Conservation (phyloP, 2,888 invertebrate genomes). For the Hyles lineata region DNA sequence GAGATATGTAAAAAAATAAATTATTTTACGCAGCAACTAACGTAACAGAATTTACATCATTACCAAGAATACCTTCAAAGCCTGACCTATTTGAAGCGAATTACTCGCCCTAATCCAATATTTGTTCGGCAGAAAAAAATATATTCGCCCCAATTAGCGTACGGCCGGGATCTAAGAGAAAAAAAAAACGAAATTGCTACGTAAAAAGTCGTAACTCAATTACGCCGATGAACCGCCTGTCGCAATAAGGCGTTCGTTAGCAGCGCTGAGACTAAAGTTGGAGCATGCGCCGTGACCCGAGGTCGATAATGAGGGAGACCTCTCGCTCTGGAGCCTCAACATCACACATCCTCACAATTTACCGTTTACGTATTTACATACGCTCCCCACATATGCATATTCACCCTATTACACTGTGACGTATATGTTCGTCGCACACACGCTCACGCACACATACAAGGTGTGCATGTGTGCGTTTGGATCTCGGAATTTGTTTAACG, state of each 20-base stretch:
- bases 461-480: constrained; percentile 51
- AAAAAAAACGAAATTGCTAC: constrained; percentile 82
- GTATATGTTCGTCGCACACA: constrained; percentile 44
- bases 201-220: constrained; percentile 85
- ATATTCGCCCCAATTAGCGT: constrained; percentile 79
- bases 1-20: constrained; percentile 23
- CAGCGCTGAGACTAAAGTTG: constrained; percentile 67
- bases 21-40: constrained; percentile 42
- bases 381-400: constrained; percentile 81
- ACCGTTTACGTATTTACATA: constrained; percentile 83
- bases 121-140: constrained; percentile 71
- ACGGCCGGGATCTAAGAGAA: constrained; percentile 80
- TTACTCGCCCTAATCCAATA: constrained; percentile 78
- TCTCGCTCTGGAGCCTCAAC: constrained; percentile 79
- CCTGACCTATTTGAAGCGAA: constrained; percentile 72
- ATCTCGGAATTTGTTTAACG: constrained; percentile 81
- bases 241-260: constrained; percentile 84
- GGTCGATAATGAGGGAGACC: constrained; percentile 85
- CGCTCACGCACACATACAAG: constrained; percentile 48
- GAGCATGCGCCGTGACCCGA: constrained; percentile 85
- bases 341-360: constrained; percentile 83
- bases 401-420: constrained; percentile 66
- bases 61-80: constrained; percentile 66
- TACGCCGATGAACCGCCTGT: constrained; percentile 82
- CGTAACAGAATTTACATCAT: constrained; percentile 60